Evolutionary conservation across 2,113 vertebrate genomes (phyloP), one percentile per base, ranked within the genome.

Genomic region (Saccopteryx leptura): DNA sequence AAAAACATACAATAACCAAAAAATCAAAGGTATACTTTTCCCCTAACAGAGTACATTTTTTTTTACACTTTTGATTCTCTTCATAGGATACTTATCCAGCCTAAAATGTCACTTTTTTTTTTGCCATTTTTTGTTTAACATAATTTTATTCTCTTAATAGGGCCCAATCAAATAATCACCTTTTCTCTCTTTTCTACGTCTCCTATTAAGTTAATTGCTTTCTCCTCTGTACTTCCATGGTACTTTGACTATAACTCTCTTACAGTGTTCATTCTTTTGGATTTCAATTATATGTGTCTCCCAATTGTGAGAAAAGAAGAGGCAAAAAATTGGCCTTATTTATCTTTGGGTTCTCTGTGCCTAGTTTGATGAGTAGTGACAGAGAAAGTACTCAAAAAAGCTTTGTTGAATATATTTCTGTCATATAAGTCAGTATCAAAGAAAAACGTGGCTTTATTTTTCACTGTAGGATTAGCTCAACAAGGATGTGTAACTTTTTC

Each of bases 211-310:
- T 85, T 84, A 90, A 93, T 86, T 88, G 23, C 61, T 85, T 5
- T 90, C 39, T 91, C 7, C 11, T 83, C n/a, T 81, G 48, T 65
- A 72, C 28, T 61, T 17, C 72, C 9, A 13, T 23, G 26, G 7
- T 19, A 74, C 58, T 48, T 84, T 58, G 46, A 80, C 10, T 46
- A 26, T 76, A 71, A 94, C 12, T 75, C 7, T 75, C 18, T 84
- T n/a, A 14, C 1, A 52, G 24, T 75, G 68, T 58, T 90, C 69
- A 60, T 92, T 91, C 39, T 18, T 88, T 88, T 69, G 23, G 17
- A 88, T 96, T 95, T 93, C 69, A 96, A 7, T 78, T 88, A 50
- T 65, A 56, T 65, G 14, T 89, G 28, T 85, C 28, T 85, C 58
- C 19, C 48, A 87, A 58, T 18, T 79, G 11, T 52, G 46, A 63